Percentiles rank a stretch among this genome's conserved stretches.
Conservation (phyloP, 1,140 invertebrate species). For the Ceratosolen solmsi region DNA sequence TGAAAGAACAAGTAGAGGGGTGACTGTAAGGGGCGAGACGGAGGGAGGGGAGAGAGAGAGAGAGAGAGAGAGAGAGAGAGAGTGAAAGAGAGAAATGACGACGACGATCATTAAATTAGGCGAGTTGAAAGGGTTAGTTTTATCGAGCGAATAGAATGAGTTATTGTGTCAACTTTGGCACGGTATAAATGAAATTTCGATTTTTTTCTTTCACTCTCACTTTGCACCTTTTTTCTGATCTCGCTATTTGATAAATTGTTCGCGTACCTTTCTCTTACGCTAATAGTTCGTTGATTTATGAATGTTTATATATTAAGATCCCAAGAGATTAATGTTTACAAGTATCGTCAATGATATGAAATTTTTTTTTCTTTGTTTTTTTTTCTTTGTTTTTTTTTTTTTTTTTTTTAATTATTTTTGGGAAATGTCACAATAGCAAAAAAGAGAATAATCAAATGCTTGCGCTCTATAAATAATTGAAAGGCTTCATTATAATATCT, state of each 20-base stretch:
- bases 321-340: not conserved
- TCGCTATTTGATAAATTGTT: conserved; percentile 26
- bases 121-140: conserved; percentile 43
- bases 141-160: conserved; percentile 44
- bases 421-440: no score
- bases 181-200: conserved; percentile 41
- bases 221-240: conserved; percentile 2
- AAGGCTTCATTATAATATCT: not conserved
- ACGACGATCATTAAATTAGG: conserved; percentile 47
- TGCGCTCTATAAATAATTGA: not conserved
- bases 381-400: no score
- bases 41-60: no score
- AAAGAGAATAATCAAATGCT: not conserved
- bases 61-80: not conserved
- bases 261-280: not conserved
- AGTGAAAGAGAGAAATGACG: not conserved
- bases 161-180: conserved; percentile 46
- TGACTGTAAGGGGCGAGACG: no score
- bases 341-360: no score
- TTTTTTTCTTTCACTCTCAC: conserved; percentile 1
- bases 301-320: not conserved
- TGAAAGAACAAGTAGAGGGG: no score
- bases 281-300: conserved; percentile 45
- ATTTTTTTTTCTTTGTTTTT: no score
- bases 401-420: not conserved